Evolutionary conservation across 2,113 vertebrate species (phyloP).

Genomic region (Candoia aspera): DNA sequence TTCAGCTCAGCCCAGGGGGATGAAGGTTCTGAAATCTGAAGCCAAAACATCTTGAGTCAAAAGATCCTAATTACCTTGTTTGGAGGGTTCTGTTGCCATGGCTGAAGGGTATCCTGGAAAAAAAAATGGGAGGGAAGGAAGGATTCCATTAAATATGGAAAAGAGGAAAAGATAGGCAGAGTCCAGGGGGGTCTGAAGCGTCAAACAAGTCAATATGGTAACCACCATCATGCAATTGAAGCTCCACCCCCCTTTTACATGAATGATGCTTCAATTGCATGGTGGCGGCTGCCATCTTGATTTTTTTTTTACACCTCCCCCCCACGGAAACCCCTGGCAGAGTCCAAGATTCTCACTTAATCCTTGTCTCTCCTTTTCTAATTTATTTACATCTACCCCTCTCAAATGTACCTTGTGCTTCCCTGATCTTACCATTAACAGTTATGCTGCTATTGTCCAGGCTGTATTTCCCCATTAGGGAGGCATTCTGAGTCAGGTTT

Average conservation of each 20-base stretch:
- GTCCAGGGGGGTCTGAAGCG: neutral
- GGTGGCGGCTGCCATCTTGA: neutral
- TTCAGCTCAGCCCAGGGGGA: neutral
- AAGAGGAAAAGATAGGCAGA: neutral
- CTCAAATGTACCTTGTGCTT: neutral
- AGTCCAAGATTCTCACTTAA: neutral
- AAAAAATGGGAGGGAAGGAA: neutral
- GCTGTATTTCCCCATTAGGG: constrained; percentile 63
- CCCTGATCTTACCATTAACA: constrained; percentile 69
- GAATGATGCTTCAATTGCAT: neutral
- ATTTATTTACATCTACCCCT: neutral
- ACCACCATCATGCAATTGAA: neutral
- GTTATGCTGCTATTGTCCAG: constrained; percentile 68
- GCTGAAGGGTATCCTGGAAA: constrained; percentile 63
- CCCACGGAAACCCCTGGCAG: neutral
- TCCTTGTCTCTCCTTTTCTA: neutral
- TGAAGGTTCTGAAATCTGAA: neutral
- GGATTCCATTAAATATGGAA: neutral
- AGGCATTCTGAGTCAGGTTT: constrained; percentile 55
- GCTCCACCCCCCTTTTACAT: neutral
- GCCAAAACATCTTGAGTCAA: neutral
- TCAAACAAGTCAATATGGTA: neutral
- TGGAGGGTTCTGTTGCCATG: neutral
- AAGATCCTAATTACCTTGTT: neutral
- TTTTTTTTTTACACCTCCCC: neutral